A percentile compares a stretch with the other conserved stretches of the same genome.
These are phyloP conservation scores for Portunus trituberculatus DNA, from an alignment of 1,140 invertebrate genomes.

Conservation along the genomic window DNA sequence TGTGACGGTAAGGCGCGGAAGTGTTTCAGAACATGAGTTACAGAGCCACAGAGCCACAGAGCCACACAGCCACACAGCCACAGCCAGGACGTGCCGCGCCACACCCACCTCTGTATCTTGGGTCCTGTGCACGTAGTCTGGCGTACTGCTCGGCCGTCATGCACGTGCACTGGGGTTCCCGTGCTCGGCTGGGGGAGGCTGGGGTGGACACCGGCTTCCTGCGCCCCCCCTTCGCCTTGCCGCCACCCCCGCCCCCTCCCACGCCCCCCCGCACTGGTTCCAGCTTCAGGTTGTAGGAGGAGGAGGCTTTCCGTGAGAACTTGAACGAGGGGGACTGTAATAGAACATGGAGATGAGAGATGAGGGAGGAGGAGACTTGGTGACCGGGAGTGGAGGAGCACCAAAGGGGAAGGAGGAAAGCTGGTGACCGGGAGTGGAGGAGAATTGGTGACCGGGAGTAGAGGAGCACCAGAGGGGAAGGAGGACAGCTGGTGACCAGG, in stretches of 20 bases:
- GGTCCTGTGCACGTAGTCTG: constrained; percentile 89
- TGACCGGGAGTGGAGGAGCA: neutral
- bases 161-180: constrained; percentile 96
- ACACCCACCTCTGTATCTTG: constrained; percentile 87
- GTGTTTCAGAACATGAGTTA: too few species aligned
- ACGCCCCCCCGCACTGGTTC: constrained; percentile 82
- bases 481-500: neutral
- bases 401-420: neutral
- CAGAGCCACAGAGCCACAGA: too few species aligned
- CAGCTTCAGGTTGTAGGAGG: constrained; percentile 96
- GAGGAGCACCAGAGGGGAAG: neutral
- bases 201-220: constrained; percentile 95
- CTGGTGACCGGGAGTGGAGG: neutral
- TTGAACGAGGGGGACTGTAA: constrained; percentile 98
- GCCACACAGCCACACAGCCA: too few species aligned
- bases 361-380: neutral
- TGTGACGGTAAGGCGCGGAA: too few species aligned
- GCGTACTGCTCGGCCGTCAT: constrained; percentile 96
- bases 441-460: neutral
- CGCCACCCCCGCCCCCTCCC: constrained; percentile 63
- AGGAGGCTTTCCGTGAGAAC: constrained; percentile 97
- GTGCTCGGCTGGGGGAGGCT: constrained; percentile 92
- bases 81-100: neutral
- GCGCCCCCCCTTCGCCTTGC: constrained; percentile 82
- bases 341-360: neutral